Conservation (phyloP, 53 echinoderm and acorn worm species). For the Astropecten irregularis region DNA sequence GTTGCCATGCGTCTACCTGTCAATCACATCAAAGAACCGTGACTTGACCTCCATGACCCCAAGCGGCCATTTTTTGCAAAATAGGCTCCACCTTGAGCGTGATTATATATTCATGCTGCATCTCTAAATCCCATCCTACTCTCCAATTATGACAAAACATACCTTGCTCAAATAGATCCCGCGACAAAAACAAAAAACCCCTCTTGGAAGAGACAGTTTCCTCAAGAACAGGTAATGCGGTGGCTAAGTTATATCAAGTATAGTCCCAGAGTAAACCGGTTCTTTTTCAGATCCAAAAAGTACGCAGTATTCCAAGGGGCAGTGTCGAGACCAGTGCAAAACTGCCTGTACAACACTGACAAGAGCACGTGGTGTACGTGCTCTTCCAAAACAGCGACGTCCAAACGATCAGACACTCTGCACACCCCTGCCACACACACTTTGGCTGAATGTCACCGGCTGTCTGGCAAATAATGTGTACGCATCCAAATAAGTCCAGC, state of each 20-base stretch:
- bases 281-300: constrained; percentile 9
- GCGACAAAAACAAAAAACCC: neutral
- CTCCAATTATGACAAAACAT: constrained; percentile 17
- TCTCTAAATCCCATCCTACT: too few relatives aligned
- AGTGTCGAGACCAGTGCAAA: neutral
- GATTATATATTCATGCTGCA: too few relatives aligned
- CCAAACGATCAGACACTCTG: constrained; percentile 11
- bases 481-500: constrained; percentile 69
- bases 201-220: neutral
- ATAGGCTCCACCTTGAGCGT: neutral
- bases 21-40: constrained; percentile 38
- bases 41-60: constrained; percentile 28
- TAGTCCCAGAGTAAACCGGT: neutral
- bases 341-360: neutral
- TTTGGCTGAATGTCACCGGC: constrained; percentile 33
- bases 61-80: neutral
- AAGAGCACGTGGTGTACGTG: constrained; percentile 15
- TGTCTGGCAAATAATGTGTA: constrained; percentile 38
- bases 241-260: neutral
- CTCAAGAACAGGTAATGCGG: neutral
- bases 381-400: constrained; percentile 9
- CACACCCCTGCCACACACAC: constrained; percentile 1
- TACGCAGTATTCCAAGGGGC: constrained; percentile 36
- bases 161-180: constrained; percentile 37
- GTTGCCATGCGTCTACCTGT: neutral